These are phyloP conservation scores for Psittacus erithacus DNA, from an alignment of 2,113 vertebrate species.

Conservation along the genomic window DNA sequence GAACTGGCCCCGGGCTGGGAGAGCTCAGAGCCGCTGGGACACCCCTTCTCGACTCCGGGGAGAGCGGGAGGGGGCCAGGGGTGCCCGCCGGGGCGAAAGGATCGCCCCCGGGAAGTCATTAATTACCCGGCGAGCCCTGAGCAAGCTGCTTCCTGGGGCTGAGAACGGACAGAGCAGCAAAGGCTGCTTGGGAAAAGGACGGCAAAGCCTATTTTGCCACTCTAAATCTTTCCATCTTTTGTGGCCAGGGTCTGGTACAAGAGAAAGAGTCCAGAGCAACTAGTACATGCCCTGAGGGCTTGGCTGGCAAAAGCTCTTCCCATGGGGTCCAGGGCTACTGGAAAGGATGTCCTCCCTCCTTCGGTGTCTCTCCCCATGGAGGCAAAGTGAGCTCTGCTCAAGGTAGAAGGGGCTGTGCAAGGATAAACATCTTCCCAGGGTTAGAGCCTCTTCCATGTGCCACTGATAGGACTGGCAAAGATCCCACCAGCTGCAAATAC, in stretches of 20 bases:
- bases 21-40: neutral
- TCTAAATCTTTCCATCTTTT: neutral
- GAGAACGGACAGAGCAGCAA: neutral
- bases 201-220: neutral
- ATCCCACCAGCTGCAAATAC: neutral
- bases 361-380: neutral
- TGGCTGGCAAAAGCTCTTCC: neutral
- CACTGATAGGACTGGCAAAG: neutral
- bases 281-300: neutral
- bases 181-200: neutral
- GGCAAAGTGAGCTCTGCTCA: neutral
- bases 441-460: neutral
- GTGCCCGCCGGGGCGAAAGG: fast-evolving
- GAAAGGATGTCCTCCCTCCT: neutral
- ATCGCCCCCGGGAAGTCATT: neutral
- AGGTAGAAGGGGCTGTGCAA: neutral
- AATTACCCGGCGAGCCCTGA: neutral
- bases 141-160: neutral
- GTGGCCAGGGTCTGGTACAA: neutral
- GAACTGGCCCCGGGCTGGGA: neutral
- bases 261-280: neutral
- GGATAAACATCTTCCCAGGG: neutral
- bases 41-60: neutral
- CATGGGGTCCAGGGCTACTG: neutral
- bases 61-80: neutral